Percentiles rank a stretch among this genome's conserved stretches.
Evolutionary conservation across 2,797 vertebrate species (phyloP).

Genomic region (Phoebastria nigripes): DNA sequence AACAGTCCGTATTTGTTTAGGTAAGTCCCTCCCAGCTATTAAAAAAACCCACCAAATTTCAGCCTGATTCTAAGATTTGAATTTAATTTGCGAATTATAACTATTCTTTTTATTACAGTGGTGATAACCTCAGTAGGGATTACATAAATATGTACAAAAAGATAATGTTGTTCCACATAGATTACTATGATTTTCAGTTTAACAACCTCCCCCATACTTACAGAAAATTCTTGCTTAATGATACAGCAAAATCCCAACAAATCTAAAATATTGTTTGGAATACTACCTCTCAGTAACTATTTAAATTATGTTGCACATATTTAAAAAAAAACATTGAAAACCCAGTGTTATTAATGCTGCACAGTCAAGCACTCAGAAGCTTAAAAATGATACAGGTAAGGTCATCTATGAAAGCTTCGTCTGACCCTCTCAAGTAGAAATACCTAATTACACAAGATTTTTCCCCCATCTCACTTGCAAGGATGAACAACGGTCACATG

Average conservation of each 20-base stretch:
- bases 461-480: neutral
- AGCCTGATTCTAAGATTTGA: neutral
- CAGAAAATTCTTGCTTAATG: neutral
- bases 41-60: neutral
- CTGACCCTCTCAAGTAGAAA: neutral
- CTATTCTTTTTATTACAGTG: neutral
- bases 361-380: neutral
- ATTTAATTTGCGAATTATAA: neutral
- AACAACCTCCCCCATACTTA: neutral
- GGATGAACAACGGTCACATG: neutral
- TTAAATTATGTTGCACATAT: neutral
- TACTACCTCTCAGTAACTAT: neutral
- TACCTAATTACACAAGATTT: neutral
- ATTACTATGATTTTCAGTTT: neutral
- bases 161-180: neutral
- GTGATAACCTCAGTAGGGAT: neutral
- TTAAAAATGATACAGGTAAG: neutral
- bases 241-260: neutral
- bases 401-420: neutral
- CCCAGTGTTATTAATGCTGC: neutral
- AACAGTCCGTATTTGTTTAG: neutral
- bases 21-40: neutral
- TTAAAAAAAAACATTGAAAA: neutral
- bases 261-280: neutral
- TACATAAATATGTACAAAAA: neutral